phyloP scores from a whole-genome alignment of 2,888 invertebrate genomes.

The Parochlus steinenii region DNA sequence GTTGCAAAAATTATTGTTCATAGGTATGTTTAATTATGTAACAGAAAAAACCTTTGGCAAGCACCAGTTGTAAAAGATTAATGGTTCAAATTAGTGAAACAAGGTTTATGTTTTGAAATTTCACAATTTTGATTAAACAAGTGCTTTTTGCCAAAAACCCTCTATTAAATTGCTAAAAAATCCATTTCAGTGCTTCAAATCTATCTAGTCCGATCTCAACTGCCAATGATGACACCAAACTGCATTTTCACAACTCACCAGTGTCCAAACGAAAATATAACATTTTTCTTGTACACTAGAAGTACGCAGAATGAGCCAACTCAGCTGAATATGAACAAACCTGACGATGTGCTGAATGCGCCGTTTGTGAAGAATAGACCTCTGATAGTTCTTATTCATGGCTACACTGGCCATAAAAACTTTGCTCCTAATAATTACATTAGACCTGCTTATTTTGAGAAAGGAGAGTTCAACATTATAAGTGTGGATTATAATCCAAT shows the following conservation, averaged over 20 bases:
- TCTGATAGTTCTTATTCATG: constrained; percentile 42
- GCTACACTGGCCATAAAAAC: constrained; percentile 42
- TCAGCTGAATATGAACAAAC: constrained; percentile 28
- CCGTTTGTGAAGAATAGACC: constrained; percentile 24
- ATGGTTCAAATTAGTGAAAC: too few relatives aligned
- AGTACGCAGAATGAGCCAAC: constrained; percentile 29
- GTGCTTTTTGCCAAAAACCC: too few relatives aligned
- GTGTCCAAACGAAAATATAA: constrained; percentile 43
- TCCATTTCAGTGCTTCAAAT: too few relatives aligned
- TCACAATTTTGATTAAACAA: too few relatives aligned
- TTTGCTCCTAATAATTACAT: constrained; percentile 42
- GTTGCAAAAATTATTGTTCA: too few relatives aligned
- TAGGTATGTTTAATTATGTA: too few relatives aligned
- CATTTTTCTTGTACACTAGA: constrained; percentile 42
- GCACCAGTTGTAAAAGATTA: too few relatives aligned
- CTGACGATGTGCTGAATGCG: constrained; percentile 22
- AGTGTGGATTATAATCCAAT: constrained; percentile 43
- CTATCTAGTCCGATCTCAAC: too few relatives aligned
- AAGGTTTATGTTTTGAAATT: too few relatives aligned
- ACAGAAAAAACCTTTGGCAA: too few relatives aligned
- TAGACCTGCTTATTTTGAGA: constrained; percentile 38
- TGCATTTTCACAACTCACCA: constrained; percentile 13
- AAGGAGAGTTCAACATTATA: constrained; percentile 41
- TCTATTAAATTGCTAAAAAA: too few relatives aligned
- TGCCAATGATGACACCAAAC: too few relatives aligned